These are phyloP conservation scores for Aphelenchoides besseyi DNA, from an alignment of 1,140 invertebrate species.

Conservation along the genomic window DNA sequence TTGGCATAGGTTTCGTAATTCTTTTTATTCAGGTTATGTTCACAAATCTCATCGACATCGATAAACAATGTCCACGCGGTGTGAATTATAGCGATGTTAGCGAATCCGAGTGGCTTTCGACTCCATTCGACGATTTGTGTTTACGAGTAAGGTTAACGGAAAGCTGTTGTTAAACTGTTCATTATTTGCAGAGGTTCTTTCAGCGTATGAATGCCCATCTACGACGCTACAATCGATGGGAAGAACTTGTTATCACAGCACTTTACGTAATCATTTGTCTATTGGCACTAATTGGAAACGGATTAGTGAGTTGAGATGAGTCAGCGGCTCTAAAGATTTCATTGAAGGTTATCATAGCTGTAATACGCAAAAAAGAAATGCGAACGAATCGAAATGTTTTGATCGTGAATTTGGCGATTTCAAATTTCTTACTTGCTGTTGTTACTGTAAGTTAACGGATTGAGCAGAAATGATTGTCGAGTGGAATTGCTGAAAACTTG, in stretches of 20 bases:
- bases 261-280: constrained; percentile 58
- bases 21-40: constrained; percentile 50
- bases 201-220: constrained; percentile 48
- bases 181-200: constrained; percentile 50
- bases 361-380: constrained; percentile 57
- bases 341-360: constrained; percentile 60
- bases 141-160: constrained; percentile 36
- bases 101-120: constrained; percentile 23
- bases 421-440: no score
- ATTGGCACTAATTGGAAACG: constrained; percentile 58
- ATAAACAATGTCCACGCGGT: constrained; percentile 49
- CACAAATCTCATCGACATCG: constrained; percentile 49
- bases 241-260: constrained; percentile 55
- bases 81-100: constrained; percentile 22
- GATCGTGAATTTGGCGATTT: constrained; percentile 64
- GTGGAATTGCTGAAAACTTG: no score
- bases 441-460: no score
- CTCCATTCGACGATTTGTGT: constrained; percentile 52
- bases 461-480: no score
- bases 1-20: no score
- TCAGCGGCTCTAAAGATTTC: background rate
- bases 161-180: background rate
- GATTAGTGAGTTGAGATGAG: constrained; percentile 40
- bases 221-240: constrained; percentile 50
- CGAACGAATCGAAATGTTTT: constrained; percentile 63